phyloP scores from a whole-genome alignment of 2,113 vertebrate genomes.

The Rafetus swinhoei region DNA sequence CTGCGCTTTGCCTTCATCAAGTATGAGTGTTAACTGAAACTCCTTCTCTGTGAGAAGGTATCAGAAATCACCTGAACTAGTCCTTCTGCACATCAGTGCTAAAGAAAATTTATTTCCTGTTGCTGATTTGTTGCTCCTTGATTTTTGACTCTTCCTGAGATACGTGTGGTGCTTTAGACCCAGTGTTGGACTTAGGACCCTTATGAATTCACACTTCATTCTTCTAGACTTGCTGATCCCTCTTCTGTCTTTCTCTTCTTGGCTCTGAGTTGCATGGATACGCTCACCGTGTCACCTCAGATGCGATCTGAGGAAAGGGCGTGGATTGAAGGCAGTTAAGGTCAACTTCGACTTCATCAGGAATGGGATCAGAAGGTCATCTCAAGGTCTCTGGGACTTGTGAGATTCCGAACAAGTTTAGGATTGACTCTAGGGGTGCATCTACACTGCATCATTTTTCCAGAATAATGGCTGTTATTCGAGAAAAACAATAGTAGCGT shows the following conservation, averaged over 20 bases:
- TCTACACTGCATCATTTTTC: too few species aligned
- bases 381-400: background rate
- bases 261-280: background rate
- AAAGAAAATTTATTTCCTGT: background rate
- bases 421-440: background rate
- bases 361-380: background rate
- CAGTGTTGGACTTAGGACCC: background rate
- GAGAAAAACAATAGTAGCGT: too few species aligned
- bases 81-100: background rate
- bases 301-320: background rate
- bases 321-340: background rate
- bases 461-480: too few species aligned
- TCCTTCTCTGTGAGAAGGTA: background rate
- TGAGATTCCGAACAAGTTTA: slow-evolving; percentile 8
- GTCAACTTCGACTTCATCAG: background rate
- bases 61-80: background rate
- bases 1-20: background rate
- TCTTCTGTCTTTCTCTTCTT: background rate
- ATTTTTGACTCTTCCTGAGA: background rate
- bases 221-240: background rate
- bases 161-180: background rate
- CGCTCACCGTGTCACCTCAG: background rate
- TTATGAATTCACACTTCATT: background rate
- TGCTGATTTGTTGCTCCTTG: background rate
- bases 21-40: background rate